These are phyloP conservation scores for Cheilosia soror DNA, from an alignment of 2,888 invertebrate genomes.

Conservation along the genomic window DNA sequence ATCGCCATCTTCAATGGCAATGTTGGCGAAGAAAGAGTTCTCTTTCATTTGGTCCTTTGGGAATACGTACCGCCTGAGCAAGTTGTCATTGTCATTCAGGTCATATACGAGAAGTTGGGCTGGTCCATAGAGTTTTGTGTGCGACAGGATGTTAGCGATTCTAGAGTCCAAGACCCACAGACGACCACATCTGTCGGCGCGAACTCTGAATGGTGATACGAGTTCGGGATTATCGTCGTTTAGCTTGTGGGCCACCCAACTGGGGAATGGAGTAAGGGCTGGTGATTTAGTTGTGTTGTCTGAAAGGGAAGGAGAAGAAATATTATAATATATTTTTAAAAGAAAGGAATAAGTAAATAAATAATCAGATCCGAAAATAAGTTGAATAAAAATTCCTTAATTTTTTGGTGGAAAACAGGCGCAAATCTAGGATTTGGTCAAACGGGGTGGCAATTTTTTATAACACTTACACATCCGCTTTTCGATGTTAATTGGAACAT, in stretches of 20 bases:
- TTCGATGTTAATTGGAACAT: too few relatives aligned
- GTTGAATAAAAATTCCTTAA: too few relatives aligned
- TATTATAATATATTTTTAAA: not conserved
- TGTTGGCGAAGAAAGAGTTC: constrained; percentile 90
- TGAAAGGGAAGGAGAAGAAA: constrained; percentile 82
- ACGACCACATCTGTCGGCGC: constrained; percentile 90
- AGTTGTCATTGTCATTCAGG: constrained; percentile 87
- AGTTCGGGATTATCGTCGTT: constrained; percentile 86
- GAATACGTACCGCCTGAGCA: constrained; percentile 88
- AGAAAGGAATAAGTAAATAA: not conserved
- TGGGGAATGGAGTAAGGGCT: constrained; percentile 90
- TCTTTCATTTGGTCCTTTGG: constrained; percentile 87
- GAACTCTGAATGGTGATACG: constrained; percentile 89
- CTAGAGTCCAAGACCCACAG: constrained; percentile 93
- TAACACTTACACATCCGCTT: too few relatives aligned
- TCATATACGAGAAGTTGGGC: constrained; percentile 90
- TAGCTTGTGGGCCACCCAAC: constrained; percentile 90
- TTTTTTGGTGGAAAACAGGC: too few relatives aligned
- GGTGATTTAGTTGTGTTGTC: constrained; percentile 88
- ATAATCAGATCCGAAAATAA: not conserved
- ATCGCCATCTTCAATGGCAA: constrained; percentile 90
- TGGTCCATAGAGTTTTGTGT: constrained; percentile 84
- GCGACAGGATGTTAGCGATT: constrained; percentile 86
- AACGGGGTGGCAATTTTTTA: too few relatives aligned
- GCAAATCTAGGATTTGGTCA: too few relatives aligned